Evolutionary conservation across 2,797 vertebrate genomes (phyloP).

Genomic region (Melanotaenia pygmaea): DNA sequence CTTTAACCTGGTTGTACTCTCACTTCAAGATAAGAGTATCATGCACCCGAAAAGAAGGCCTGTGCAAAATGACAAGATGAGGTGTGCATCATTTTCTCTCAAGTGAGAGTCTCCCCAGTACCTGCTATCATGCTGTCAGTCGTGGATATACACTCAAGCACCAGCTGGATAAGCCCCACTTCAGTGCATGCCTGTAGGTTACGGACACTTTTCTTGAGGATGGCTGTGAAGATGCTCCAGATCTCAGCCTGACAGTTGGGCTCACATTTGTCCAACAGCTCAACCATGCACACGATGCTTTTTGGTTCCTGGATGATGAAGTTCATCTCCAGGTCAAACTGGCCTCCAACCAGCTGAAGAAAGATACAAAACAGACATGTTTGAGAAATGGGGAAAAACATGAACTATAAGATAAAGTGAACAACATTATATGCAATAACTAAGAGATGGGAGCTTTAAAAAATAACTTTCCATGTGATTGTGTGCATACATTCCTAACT

Average conservation of each 20-base stretch:
- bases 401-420: background rate
- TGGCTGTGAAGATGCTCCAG: constrained; percentile 98
- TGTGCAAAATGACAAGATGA: too few relatives aligned
- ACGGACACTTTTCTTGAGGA: constrained; percentile 96
- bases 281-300: constrained; percentile 95
- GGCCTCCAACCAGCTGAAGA: constrained; percentile 92
- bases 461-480: background rate
- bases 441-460: background rate
- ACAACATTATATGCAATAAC: background rate
- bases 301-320: constrained; percentile 98
- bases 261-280: constrained; percentile 94
- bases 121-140: constrained; percentile 96
- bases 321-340: constrained; percentile 99
- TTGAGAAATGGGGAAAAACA: background rate
- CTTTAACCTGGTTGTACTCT: background rate
- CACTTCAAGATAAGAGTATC: background rate
- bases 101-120: constrained; percentile 56
- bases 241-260: constrained; percentile 95
- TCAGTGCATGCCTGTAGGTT: constrained; percentile 95
- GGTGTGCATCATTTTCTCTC: too few relatives aligned
- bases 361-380: background rate
- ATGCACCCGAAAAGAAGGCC: background rate
- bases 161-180: constrained; percentile 90
- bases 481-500: constrained; percentile 19
- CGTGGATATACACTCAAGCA: constrained; percentile 88